These are phyloP conservation scores for Keiferia lycopersicella DNA, from an alignment of 2,888 invertebrate genomes.

Conservation along the genomic window DNA sequence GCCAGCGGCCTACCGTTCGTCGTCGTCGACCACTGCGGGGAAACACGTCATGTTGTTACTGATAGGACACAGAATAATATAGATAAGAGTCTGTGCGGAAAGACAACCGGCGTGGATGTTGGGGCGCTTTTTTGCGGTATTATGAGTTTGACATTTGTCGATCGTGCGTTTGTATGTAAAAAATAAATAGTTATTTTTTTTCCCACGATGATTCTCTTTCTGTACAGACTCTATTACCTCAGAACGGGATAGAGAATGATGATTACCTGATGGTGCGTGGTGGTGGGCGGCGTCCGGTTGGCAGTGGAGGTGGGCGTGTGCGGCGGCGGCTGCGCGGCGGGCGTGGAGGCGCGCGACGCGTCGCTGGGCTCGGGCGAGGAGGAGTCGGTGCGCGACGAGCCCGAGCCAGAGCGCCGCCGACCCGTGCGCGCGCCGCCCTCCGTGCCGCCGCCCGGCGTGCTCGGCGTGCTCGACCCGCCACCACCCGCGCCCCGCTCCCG, in stretches of 20 bases:
- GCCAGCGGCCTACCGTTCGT: constrained; percentile 88
- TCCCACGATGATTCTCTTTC: too few relatives aligned
- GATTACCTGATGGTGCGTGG: constrained; percentile 56
- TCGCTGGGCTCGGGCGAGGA: constrained; percentile 82
- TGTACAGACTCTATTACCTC: too few relatives aligned
- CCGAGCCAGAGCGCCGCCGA: constrained; percentile 79
- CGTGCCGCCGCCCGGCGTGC: constrained; percentile 71
- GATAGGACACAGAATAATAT: constrained; percentile 33
- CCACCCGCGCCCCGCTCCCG: constrained; percentile 50
- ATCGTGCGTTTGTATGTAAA: too few relatives aligned
- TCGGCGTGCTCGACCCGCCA: constrained; percentile 54
- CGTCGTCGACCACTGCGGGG: constrained; percentile 81
- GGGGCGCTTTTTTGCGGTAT: too few relatives aligned
- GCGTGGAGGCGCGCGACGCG: constrained; percentile 82
- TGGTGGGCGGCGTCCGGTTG: constrained; percentile 55
- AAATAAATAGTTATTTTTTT: too few relatives aligned
- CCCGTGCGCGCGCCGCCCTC: constrained; percentile 60
- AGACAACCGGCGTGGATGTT: too few relatives aligned
- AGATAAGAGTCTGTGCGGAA: too few relatives aligned
- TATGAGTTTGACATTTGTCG: too few relatives aligned
- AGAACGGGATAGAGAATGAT: too few relatives aligned
- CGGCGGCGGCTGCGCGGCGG: constrained; percentile 60
- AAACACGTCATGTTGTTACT: constrained; percentile 25
- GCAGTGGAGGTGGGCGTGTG: constrained; percentile 44
- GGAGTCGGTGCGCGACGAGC: constrained; percentile 76